Evolutionary conservation across 2,113 vertebrate species (phyloP).

Genomic region (Hydropotes inermis): DNA sequence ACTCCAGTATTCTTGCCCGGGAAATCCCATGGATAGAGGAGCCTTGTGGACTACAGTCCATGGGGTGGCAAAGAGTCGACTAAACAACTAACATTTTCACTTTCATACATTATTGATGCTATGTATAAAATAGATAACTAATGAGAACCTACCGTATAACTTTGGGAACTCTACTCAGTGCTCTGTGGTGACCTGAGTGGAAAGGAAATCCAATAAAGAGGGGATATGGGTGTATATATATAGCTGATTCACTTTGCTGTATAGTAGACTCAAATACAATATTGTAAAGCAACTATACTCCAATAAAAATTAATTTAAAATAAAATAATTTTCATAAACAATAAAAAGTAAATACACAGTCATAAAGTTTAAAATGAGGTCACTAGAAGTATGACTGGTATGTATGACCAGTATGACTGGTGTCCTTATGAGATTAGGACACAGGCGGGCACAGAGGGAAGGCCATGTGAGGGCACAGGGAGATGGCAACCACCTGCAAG

Average conservation of each 20-base stretch:
- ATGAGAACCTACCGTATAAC: background rate
- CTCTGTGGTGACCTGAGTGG: background rate
- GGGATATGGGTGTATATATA: background rate
- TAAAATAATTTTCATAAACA: background rate
- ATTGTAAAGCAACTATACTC: background rate
- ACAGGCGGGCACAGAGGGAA: background rate
- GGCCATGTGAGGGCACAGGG: background rate
- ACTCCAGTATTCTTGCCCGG: background rate
- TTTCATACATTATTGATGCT: background rate
- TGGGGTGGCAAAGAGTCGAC: background rate
- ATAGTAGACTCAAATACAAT: background rate
- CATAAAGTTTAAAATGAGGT: background rate
- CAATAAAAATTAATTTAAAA: background rate
- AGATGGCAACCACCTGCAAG: background rate
- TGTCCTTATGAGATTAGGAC: background rate
- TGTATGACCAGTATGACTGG: background rate
- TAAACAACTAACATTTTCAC: background rate
- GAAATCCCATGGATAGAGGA: background rate
- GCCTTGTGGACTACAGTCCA: background rate
- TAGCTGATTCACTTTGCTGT: background rate
- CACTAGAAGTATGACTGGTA: no score
- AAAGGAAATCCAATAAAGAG: background rate
- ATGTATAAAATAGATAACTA: background rate
- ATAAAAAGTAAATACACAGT: background rate
- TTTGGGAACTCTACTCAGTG: background rate